These are phyloP conservation scores for Nesoenas mayeri DNA, from an alignment of 2,113 vertebrate genomes.

Conservation along the genomic window DNA sequence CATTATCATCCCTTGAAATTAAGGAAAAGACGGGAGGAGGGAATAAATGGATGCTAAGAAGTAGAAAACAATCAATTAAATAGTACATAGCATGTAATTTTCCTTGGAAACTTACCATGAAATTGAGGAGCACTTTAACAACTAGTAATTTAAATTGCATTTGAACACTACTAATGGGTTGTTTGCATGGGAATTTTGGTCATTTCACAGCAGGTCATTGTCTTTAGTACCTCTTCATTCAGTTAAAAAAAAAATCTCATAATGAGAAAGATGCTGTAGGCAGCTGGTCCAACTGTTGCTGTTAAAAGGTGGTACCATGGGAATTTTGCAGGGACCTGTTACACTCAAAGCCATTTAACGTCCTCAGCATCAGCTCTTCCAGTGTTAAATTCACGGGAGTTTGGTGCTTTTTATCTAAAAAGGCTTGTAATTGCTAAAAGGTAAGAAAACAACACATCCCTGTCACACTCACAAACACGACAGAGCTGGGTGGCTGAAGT, in stretches of 20 bases:
- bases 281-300: background rate
- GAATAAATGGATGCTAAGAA: constrained; percentile 77
- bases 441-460: background rate
- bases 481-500: background rate
- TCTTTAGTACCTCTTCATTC: constrained; percentile 63
- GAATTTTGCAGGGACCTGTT: background rate
- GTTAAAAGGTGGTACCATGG: background rate
- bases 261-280: background rate
- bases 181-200: constrained; percentile 76
- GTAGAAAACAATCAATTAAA: constrained; percentile 82
- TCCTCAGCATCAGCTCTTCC: background rate
- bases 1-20: constrained; percentile 70
- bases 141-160: constrained; percentile 79
- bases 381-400: background rate
- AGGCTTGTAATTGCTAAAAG: background rate
- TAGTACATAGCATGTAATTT: constrained; percentile 78
- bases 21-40: constrained; percentile 50
- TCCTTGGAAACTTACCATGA: constrained; percentile 77
- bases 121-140: constrained; percentile 78
- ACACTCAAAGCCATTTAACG: background rate
- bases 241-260: constrained; percentile 17
- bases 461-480: rapidly evolving
- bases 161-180: constrained; percentile 76
- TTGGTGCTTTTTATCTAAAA: background rate
- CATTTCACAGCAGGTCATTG: constrained; percentile 66